phyloP scores from a whole-genome alignment of 2,113 vertebrate species.

The Triplophysa tibetana region DNA sequence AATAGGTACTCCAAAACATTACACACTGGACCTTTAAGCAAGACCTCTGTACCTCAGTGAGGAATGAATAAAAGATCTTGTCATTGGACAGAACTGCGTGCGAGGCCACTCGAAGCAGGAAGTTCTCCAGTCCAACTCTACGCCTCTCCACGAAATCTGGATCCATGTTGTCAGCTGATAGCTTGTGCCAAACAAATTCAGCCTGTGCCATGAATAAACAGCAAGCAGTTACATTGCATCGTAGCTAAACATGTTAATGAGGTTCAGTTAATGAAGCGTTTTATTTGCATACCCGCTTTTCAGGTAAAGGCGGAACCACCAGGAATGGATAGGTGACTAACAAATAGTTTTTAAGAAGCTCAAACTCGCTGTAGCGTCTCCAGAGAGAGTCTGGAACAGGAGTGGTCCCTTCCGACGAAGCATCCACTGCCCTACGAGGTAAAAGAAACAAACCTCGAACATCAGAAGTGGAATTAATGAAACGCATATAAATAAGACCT shows the following conservation, averaged over 20 bases:
- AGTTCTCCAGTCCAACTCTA: constrained; percentile 93
- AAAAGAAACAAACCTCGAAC: not conserved
- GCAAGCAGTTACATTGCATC: constrained; percentile 3
- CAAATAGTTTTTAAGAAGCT: constrained; percentile 88
- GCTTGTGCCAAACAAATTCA: constrained; percentile 98
- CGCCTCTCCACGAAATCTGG: constrained; percentile 96
- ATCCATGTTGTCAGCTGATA: constrained; percentile 97
- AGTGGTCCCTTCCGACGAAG: constrained; percentile 77
- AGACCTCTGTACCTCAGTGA: constrained; percentile 82
- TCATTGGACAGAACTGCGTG: constrained; percentile 88
- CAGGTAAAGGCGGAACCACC: constrained; percentile 90
- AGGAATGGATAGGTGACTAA: constrained; percentile 84
- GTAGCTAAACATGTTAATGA: not conserved
- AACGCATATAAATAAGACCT: no score
- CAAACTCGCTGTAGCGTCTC: constrained; percentile 96
- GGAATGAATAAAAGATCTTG: constrained; percentile 88
- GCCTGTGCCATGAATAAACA: constrained; percentile 76
- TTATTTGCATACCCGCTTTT: constrained; percentile 86
- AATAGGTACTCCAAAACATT: no score
- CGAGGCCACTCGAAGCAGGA: constrained; percentile 89
- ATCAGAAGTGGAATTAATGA: not conserved
- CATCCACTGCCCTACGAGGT: constrained; percentile 78
- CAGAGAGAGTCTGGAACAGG: constrained; percentile 87
- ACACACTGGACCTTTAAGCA: no score
- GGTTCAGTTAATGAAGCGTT: not conserved